Conservation (phyloP, 2,888 invertebrate genomes). For the Cheilosia impressa region DNA sequence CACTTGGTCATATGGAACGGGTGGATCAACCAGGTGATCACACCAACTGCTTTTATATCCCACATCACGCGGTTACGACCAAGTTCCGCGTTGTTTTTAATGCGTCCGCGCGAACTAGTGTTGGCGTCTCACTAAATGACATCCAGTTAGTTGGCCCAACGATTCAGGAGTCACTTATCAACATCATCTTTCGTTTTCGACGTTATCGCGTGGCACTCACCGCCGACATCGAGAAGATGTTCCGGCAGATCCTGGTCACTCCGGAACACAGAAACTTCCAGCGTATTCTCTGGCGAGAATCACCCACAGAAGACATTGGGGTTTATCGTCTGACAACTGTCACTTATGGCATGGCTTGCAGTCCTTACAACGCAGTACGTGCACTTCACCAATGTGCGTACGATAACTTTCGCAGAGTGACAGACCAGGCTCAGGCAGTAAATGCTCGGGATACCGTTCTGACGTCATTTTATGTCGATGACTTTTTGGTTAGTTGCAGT, state of each 20-base stretch:
- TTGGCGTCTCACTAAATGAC: conserved; percentile 49
- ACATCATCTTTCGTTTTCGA: too few species aligned
- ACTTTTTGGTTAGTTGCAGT: conserved; percentile 49
- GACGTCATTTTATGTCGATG: conserved; percentile 51
- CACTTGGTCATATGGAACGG: conserved; percentile 40
- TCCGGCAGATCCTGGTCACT: too few species aligned
- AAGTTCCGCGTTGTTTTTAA: conserved; percentile 63
- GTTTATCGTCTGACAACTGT: conserved; percentile 34
- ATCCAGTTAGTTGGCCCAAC: conserved; percentile 17
- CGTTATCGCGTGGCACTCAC: not conserved
- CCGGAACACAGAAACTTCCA: too few species aligned
- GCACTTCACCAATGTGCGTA: conserved; percentile 40
- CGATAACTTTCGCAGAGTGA: conserved; percentile 24
- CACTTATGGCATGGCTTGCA: conserved; percentile 50
- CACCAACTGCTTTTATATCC: conserved; percentile 33
- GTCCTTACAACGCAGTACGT: conserved; percentile 46
- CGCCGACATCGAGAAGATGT: not conserved
- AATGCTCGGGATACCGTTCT: conserved; percentile 42
- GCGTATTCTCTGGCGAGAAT: conserved; percentile 46
- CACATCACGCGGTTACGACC: conserved; percentile 39
- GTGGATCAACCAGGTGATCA: conserved; percentile 39
- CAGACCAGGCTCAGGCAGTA: not conserved
- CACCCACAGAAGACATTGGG: not conserved
- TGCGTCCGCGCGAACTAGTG: conserved; percentile 19
- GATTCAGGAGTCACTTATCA: conserved; percentile 33